Evolutionary conservation across 2,113 vertebrate species (phyloP), one percentile per base, ranked within the genome.

Genomic region (Pluvialis apricaria): DNA sequence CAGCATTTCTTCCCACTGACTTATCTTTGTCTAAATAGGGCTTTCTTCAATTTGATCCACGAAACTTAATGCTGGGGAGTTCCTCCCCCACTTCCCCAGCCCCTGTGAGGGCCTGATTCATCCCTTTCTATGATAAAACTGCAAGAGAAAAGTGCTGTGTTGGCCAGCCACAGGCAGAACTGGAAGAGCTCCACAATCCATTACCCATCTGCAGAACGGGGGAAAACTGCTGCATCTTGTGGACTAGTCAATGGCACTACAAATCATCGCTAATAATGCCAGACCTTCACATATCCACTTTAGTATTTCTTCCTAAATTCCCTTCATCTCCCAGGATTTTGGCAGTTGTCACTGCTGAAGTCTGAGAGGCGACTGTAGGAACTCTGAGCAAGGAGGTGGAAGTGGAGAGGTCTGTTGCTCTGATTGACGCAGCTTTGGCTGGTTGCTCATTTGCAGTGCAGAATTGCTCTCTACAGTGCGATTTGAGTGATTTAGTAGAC

Each of bases 401-500:
- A 70, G 32, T 36, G 85, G 79, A 85, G 79, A 73, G 75, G n/a
- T 80, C 68, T 90, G 68, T 45, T 70, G 22, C 36, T 25, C 80
- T 92, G 86, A 88, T 3, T 86, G 92, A 84, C 13, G 31, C n/a
- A 87, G 66, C 77, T 76, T 79, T 89, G 94, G 52, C 77, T 94
- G 60, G 54, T 69, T 95, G 83, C 73, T 96, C 75, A 19, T 69
- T 96, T 73, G 34, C 61, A 77, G 64, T 2, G 42, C 62, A 69
- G 58, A 87, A 89, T 73, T 94, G 36, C 84, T 87, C 88, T 93
- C 96, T 51, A 0, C 25, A 44, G 83, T 24, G 47, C 2, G 15
- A 76, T 96, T 80, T 45, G 70, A 72, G 80, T 73, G 82, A 92
- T 91, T 95, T 69, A 96, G 95, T 77, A 95, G 88, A 70, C 86